Base-by-base conservation (phyloP, 2,888 invertebrate genomes). In the Drosophila paucipuncta region DNA sequence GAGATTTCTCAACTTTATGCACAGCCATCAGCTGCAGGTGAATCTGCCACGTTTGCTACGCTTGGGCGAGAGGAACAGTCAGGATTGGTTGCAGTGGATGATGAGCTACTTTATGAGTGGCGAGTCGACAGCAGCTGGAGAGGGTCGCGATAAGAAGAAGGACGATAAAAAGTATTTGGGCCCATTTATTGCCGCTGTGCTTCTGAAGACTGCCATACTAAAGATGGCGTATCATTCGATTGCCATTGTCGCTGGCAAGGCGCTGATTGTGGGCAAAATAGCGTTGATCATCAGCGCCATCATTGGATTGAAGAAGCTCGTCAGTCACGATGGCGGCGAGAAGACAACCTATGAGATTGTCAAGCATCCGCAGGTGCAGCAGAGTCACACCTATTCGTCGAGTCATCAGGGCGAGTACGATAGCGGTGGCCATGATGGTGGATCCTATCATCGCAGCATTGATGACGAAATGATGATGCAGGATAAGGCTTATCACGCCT, bases 331-430 rank as follows among this genome's bases (percentile, higher is more conserved):
- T 76, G 95, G 95, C 25, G 95, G 96, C 70, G 96, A 97, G 88
- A 97, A 97, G 92, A 97, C 97, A 0, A 97, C 97, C 7, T 96
- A 97, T 81, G 97, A 97, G 93, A 97, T 97, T 82, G 96, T 97
- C 63, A 97, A 97, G 92, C 96, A 97, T 93, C 97, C 97, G n/a
- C 96, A 96, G 90, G 95, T 97, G 64, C 96, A 96, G 59, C 96
- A 96, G 91, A 95, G 95, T 83, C 96, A 97, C 91, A 95, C 96
- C 7, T 97, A 97, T 90, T 96, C 96, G 2, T 94, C 95, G 7
- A 93, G 92, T 71, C 95, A 96, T 86, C 95, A 95, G 82, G 95
- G 96, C 58, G 95, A 95, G 81, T 94, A 94, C 52, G 95, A 95
- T 76, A 95, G 95, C 59, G 95, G 95, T 54, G 95, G 95, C 54